These are phyloP conservation scores for Vireo altiloquus DNA, from an alignment of 2,113 vertebrate species.

Conservation along the genomic window DNA sequence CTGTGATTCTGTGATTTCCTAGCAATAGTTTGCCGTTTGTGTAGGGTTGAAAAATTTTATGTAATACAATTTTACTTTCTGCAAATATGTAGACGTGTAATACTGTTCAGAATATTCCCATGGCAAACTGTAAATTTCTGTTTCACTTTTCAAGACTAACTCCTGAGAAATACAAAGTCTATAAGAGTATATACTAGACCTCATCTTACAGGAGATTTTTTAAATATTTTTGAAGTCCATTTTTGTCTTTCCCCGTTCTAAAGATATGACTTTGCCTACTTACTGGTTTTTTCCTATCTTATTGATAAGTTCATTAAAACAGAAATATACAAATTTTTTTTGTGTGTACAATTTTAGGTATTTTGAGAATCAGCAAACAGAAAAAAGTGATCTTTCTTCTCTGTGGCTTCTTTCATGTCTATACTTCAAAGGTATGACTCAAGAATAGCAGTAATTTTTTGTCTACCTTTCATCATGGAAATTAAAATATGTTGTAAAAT, in stretches of 20 bases:
- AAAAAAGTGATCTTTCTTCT: background rate
- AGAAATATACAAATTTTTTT: rapidly evolving
- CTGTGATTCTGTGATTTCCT: background rate
- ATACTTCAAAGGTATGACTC: background rate
- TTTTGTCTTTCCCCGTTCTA: background rate
- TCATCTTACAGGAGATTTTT: background rate
- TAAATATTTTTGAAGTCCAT: background rate
- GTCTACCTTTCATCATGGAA: background rate
- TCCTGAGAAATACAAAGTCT: background rate
- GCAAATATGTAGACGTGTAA: background rate
- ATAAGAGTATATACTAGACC: background rate
- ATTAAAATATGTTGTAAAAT: background rate
- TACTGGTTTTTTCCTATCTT: background rate
- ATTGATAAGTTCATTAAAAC: background rate
- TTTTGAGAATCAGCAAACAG: background rate
- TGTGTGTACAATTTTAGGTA: background rate
- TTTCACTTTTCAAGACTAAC: background rate
- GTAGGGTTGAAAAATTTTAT: background rate
- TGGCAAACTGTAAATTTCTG: background rate
- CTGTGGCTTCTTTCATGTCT: background rate
- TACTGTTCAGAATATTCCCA: background rate
- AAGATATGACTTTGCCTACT: background rate
- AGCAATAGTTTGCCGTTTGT: background rate
- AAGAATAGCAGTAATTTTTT: background rate
- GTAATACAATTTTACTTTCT: background rate